Percentiles rank a stretch among this genome's conserved stretches.
Conservation (phyloP, 2,888 invertebrate genomes). For the Aproaerema taeniolella region DNA sequence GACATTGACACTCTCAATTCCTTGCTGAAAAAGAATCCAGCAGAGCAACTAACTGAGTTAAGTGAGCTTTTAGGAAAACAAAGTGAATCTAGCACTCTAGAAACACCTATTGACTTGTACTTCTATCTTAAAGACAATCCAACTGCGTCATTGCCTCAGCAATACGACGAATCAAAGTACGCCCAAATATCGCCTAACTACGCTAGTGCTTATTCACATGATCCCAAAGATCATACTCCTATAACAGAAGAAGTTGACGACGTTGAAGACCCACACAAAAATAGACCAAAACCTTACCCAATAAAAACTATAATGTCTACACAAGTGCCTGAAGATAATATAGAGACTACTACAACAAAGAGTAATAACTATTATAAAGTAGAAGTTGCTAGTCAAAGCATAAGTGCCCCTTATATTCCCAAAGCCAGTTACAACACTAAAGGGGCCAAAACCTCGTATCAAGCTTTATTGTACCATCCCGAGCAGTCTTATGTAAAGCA, state of each 20-base stretch:
- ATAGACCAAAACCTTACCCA: conserved; percentile 27
- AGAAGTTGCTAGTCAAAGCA: conserved; percentile 44
- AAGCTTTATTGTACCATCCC: conserved; percentile 33
- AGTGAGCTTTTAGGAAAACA: conserved; percentile 44
- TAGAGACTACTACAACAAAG: conserved; percentile 39
- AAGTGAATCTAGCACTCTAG: conserved; percentile 30
- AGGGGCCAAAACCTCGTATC: conserved; percentile 28
- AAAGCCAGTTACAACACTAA: conserved; percentile 26
- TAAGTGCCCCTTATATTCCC: conserved; percentile 29
- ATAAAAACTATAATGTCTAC: conserved; percentile 27
- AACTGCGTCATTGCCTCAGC: conserved; percentile 24
- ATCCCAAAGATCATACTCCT: conserved; percentile 53
- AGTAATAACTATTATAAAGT: conserved; percentile 50
- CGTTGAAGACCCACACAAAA: conserved; percentile 49
- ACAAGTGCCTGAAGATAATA: conserved; percentile 23
- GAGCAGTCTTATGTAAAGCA: conserved; percentile 11
- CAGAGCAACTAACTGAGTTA: conserved; percentile 66
- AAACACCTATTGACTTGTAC: conserved; percentile 53
- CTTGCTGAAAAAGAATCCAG: conserved; percentile 64
- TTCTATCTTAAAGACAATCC: conserved; percentile 51
- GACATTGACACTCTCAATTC: conserved; percentile 62
- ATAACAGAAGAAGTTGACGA: conserved; percentile 65
- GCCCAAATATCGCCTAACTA: conserved; percentile 37
- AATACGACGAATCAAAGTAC: conserved; percentile 35
- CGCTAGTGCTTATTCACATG: conserved; percentile 34